A percentile compares a stretch with the other conserved stretches of the same genome.
phyloP scores from a whole-genome alignment of 2,113 vertebrate genomes.

The Vidua macroura region DNA sequence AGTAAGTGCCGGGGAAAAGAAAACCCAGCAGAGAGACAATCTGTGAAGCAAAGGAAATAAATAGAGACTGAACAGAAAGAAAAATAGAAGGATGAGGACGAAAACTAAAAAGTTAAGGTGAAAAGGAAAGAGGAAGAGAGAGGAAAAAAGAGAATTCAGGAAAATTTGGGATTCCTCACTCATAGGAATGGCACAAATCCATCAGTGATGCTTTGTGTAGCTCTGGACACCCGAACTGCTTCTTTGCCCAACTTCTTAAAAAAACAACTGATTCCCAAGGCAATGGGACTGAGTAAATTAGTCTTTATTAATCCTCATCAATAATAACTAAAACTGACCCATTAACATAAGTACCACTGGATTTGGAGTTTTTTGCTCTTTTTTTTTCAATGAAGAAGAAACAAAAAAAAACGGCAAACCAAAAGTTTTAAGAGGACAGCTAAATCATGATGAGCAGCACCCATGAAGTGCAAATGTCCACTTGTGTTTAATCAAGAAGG shows the following conservation, averaged over 20 bases:
- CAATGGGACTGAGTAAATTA: not conserved
- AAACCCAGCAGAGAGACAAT: constrained; percentile 56
- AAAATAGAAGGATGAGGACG: not conserved
- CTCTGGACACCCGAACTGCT: not conserved
- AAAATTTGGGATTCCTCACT: not conserved
- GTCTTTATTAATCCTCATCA: not conserved
- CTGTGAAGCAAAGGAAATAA: constrained; percentile 47
- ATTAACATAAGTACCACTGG: not conserved
- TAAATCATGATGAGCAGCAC: not conserved
- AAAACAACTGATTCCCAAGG: not conserved
- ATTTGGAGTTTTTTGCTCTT: not conserved
- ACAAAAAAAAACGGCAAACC: not conserved
- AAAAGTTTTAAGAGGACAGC: not conserved
- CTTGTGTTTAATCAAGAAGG: not conserved
- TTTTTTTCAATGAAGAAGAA: not conserved
- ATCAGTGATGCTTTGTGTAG: rapidly evolving
- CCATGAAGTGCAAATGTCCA: not conserved
- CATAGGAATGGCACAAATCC: not conserved
- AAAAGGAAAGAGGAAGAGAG: not conserved
- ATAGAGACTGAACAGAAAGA: constrained; percentile 34
- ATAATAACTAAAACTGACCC: not conserved
- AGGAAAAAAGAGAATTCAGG: not conserved
- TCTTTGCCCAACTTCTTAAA: not conserved
- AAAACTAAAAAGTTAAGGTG: not conserved
- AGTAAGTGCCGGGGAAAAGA: constrained; percentile 38